A percentile compares a stretch with the other conserved stretches of the same genome.
These are phyloP conservation scores for Sparidentex hasta DNA, from an alignment of 2,797 vertebrate species.

Conservation along the genomic window DNA sequence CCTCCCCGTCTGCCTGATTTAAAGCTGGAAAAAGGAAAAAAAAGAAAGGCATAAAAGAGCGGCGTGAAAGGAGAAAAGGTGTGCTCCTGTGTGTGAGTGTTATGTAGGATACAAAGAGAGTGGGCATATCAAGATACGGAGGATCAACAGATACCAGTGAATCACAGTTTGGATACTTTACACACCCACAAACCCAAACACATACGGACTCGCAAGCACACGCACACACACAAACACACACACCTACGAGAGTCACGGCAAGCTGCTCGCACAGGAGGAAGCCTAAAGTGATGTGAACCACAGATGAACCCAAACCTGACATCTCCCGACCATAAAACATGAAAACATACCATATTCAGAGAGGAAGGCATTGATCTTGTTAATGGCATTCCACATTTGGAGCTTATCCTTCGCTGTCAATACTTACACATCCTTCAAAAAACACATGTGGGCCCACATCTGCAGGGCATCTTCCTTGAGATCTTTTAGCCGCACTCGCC, in stretches of 20 bases:
- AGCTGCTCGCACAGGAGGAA: slow-evolving; percentile 48
- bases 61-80: slow-evolving; percentile 18
- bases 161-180: slow-evolving; percentile 59
- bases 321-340: slow-evolving; percentile 59
- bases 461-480: slow-evolving; percentile 58
- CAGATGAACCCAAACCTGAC: slow-evolving; percentile 49
- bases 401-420: slow-evolving; percentile 51
- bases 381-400: slow-evolving; percentile 67
- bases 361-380: slow-evolving; percentile 73
- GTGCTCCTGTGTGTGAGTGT: slow-evolving; percentile 30
- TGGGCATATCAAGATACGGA: slow-evolving; percentile 41
- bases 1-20: not conserved
- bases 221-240: slow-evolving; percentile 33
- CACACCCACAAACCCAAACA: slow-evolving; percentile 55
- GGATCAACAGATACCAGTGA: slow-evolving; percentile 52
- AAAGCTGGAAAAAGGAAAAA: slow-evolving; percentile 27
- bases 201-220: slow-evolving; percentile 41
- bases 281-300: slow-evolving; percentile 47
- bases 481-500: slow-evolving; percentile 39
- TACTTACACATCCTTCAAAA: slow-evolving; percentile 48
- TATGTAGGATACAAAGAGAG: slow-evolving; percentile 46
- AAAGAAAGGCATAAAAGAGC: slow-evolving; percentile 37
- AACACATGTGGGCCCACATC: slow-evolving; percentile 68
- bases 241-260: slow-evolving; percentile 37
- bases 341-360: slow-evolving; percentile 47